phyloP scores from a whole-genome alignment of 2,113 vertebrate genomes.

The Rhineura floridana region DNA sequence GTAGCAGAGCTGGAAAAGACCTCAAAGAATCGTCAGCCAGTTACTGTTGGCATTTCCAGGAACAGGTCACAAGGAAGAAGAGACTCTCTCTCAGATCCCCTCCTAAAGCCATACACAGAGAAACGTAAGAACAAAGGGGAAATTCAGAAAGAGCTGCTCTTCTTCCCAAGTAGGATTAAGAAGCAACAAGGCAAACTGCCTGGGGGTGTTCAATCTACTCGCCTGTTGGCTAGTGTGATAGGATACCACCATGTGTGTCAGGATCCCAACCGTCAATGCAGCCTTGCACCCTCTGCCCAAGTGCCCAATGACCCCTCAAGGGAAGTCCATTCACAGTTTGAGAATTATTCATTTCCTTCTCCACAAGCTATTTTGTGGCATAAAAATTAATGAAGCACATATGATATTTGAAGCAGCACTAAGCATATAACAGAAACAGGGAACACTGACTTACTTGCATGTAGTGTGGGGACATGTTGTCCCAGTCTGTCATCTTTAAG shows the following conservation, averaged over 20 bases:
- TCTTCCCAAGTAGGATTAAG: neutral
- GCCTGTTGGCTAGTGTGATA: neutral
- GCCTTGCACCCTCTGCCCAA: neutral
- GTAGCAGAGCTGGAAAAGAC: no score
- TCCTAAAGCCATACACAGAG: neutral
- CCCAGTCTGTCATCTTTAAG: conserved; percentile 98
- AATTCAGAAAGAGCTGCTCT: no score
- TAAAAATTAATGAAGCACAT: conserved; percentile 13
- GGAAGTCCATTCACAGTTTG: accelerated
- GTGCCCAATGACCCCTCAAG: neutral
- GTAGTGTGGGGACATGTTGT: conserved; percentile 95
- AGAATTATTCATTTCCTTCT: neutral
- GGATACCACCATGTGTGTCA: neutral
- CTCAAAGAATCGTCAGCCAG: no score
- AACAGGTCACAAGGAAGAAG: no score
- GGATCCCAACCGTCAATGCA: neutral
- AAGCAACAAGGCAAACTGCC: neutral
- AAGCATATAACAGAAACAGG: neutral
- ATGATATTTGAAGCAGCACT: neutral
- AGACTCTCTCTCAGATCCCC: neutral
- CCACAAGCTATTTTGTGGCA: neutral
- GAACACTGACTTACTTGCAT: conserved; percentile 90
- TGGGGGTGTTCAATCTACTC: neutral
- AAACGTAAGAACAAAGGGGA: neutral
- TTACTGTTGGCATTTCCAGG: no score